Evolutionary conservation across 1,140 invertebrate species (phyloP).

Genomic region (Ectropis grisescens): DNA sequence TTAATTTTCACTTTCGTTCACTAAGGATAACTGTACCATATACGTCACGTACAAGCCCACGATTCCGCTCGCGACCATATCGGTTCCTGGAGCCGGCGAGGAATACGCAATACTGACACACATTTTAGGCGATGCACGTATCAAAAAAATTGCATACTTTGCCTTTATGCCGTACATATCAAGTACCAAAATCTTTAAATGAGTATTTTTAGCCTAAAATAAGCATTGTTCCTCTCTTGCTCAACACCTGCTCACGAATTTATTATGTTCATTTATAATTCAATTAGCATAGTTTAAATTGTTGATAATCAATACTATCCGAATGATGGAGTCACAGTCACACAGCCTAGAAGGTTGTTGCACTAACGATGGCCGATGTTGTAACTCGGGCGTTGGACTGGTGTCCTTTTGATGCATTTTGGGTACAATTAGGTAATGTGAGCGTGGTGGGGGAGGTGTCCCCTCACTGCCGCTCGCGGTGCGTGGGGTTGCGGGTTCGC

Average conservation of each 20-base stretch:
- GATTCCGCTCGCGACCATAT: constrained; percentile 20
- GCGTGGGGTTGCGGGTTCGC: constrained; percentile 59
- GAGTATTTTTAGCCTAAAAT: too few relatives aligned
- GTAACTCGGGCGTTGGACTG: constrained; percentile 49
- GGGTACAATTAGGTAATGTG: constrained; percentile 59
- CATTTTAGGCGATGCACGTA: constrained; percentile 12
- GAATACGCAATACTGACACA: constrained; percentile 27
- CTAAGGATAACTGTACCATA: constrained; percentile 67
- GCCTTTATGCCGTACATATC: too few relatives aligned
- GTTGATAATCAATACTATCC: background rate
- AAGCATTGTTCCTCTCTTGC: too few relatives aligned
- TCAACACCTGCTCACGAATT: too few relatives aligned
- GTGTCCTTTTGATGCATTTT: constrained; percentile 64
- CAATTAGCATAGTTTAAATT: too few relatives aligned
- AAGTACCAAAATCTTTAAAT: too few relatives aligned
- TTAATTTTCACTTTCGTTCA: constrained; percentile 69
- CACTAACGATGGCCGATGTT: constrained; percentile 50
- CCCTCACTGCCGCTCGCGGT: constrained; percentile 24
- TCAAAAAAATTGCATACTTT: too few relatives aligned
- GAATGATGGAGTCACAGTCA: constrained; percentile 26
- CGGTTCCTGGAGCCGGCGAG: constrained; percentile 28
- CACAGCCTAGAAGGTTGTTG: constrained; percentile 55
- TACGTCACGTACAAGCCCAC: constrained; percentile 56
- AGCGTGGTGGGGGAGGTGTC: constrained; percentile 27
- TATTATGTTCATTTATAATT: too few relatives aligned